Base-by-base conservation (phyloP, 1,140 invertebrate genomes). In the Intoshia linei region DNA sequence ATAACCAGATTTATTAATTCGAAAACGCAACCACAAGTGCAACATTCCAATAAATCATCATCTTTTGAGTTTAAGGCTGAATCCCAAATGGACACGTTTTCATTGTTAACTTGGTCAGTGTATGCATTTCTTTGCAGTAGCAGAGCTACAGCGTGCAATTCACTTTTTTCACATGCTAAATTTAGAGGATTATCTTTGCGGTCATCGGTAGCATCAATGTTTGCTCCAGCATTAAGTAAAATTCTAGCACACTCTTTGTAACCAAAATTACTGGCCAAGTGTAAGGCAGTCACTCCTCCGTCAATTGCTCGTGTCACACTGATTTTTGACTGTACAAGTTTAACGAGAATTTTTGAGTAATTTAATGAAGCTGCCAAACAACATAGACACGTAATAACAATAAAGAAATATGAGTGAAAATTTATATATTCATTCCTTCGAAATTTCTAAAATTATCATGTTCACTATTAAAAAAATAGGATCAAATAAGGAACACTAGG, bases 291-390 rank as follows among this genome's bases (percentile, higher is more conserved):
- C 27, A 37, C 37, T 3, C 42, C 42, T 19, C 32, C 32, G 15
- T 32, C 21, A 36, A 43, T 43, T 13, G 21, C 4, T 14, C 36
- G 13, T 18, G 39, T 23, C 13, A 37, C 33, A 19, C 23, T n/a
- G n/a, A n/a, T n/a, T n/a, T n/a, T n/a, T n/a, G n/a, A n/a, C 22
- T 39, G 31, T 6, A 45, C 20, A 27, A 45, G 40, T 14, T 34
- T 34, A 24, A 29, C 31, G 15, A 45, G 32, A 22, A 41, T 44
- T 29, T 43, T 40, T n/a, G 37, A 30, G 30, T 44, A 37, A 15
- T 40, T 42, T 10, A 45, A 32, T 17, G 43, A 38, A 10, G 37
- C 22, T 3, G 44, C 44, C 15, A 45, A 21, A 14, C 42, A 37
- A 11, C 44, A 30, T 15, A 42, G 42, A 13, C 32, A 42, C 10